Conservation (phyloP, 2,797 vertebrate genomes). For the Geotrypetes seraphini region DNA sequence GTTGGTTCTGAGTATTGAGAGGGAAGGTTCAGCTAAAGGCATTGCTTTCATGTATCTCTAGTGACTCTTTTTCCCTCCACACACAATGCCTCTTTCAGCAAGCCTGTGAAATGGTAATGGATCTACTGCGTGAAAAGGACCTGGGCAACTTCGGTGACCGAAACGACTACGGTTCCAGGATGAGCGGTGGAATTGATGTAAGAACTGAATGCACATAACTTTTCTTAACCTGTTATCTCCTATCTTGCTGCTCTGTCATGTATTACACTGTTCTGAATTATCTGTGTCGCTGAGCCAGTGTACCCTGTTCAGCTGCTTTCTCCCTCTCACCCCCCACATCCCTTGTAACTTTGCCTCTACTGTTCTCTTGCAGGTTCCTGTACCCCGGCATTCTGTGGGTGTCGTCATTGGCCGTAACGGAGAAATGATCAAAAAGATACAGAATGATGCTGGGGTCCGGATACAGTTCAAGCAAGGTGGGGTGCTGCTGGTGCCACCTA, state of each 20-base stretch:
- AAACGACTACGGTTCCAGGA: slow-evolving; percentile 74
- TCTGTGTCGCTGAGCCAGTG: not conserved
- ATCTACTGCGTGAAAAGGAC: slow-evolving; percentile 82
- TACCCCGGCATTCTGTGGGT: slow-evolving; percentile 86
- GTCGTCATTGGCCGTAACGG: slow-evolving; percentile 87
- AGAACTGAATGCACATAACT: no score
- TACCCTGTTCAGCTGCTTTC: no score
- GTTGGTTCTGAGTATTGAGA: no score
- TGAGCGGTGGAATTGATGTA: slow-evolving; percentile 69
- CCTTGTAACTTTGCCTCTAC: not conserved
- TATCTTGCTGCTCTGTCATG: no score
- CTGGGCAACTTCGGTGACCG: slow-evolving; percentile 75
- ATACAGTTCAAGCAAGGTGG: slow-evolving; percentile 95
- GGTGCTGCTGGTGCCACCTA: no score
- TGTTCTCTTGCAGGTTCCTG: slow-evolving; percentile 69
- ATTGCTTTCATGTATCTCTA: no score
- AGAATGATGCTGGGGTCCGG: slow-evolving; percentile 85
- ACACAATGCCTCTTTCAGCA: slow-evolving; percentile 48
- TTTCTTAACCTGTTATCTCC: no score
- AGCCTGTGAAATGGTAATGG: slow-evolving; percentile 94
- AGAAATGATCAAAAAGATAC: slow-evolving; percentile 97
- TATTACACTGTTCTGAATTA: not conserved
- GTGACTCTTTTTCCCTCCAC: no score
- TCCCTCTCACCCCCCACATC: fast-evolving
- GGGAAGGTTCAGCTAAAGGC: no score